Percentiles rank a stretch among this genome's conserved stretches.
Conservation (phyloP, 2,113 vertebrate genomes). For the Ochotona princeps region DNA sequence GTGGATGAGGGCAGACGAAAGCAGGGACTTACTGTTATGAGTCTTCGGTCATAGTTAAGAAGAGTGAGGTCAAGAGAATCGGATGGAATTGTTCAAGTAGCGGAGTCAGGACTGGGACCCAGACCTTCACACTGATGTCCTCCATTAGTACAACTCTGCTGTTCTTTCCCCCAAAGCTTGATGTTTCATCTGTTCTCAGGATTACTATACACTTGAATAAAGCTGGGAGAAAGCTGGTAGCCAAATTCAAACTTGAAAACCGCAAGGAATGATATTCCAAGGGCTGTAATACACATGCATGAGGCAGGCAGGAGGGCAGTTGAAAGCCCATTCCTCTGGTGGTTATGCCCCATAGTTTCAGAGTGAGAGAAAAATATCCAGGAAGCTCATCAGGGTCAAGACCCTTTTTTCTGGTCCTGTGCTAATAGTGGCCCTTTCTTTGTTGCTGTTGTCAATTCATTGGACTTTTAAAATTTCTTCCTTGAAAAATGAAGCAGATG, state of each 20-base stretch:
- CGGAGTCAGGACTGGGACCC: not conserved
- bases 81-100: not conserved
- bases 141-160: not conserved
- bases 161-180: not conserved
- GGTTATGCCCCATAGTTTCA: not conserved
- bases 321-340: too few species aligned
- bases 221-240: not conserved
- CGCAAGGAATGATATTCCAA: not conserved
- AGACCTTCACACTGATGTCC: not conserved
- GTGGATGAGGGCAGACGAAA: not conserved
- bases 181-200: not conserved
- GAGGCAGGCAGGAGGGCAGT: too few species aligned
- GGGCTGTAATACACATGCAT: too few species aligned
- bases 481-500: slow-evolving; percentile 26
- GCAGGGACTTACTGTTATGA: not conserved
- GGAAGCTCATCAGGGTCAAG: slow-evolving; percentile 42
- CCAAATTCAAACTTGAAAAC: not conserved
- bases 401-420: slow-evolving; percentile 19
- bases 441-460: not conserved
- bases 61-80: not conserved
- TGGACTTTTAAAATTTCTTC: not conserved
- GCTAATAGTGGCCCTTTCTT: not conserved
- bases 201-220: not conserved
- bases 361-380: slow-evolving; percentile 17
- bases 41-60: not conserved